A percentile compares a stretch with the other conserved stretches of the same genome.
Evolutionary conservation across 1,140 invertebrate species (phyloP).

Genomic region (Trichoplusia ni): DNA sequence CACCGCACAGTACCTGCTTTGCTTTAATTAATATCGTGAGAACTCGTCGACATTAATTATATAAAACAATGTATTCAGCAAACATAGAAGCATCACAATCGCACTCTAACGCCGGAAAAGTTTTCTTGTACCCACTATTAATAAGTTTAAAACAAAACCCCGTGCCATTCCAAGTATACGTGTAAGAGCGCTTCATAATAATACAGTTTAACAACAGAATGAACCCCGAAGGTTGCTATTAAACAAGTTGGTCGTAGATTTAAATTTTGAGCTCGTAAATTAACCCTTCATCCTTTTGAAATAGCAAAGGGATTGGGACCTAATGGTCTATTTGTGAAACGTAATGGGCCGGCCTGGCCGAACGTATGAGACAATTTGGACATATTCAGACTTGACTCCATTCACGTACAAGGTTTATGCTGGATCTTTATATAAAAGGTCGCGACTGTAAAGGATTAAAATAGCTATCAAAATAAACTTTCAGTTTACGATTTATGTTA

Average conservation of each 20-base stretch:
- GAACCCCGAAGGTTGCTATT: conserved; percentile 73
- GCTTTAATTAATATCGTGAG: conserved; percentile 5
- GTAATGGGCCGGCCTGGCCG: conserved; percentile 75
- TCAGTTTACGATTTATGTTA: background rate
- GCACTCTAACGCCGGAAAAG: conserved; percentile 16
- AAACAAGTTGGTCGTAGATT: conserved; percentile 78
- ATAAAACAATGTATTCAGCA: conserved; percentile 4
- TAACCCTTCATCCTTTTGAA: conserved; percentile 81
- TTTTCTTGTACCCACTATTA: conserved; percentile 24
- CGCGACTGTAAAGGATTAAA: conserved; percentile 21
- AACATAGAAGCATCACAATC: conserved; percentile 15
- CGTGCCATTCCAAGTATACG: conserved; percentile 51
- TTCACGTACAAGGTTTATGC: conserved; percentile 52
- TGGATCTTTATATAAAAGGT: conserved; percentile 38
- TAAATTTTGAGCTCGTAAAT: conserved; percentile 81
- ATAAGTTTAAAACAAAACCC: conserved; percentile 36
- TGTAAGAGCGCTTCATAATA: conserved; percentile 65
- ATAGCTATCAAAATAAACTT: conserved; percentile 28
- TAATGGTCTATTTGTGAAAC: conserved; percentile 80
- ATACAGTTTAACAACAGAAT: conserved; percentile 75
- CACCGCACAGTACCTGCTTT: no score
- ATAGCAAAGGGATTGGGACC: conserved; percentile 79
- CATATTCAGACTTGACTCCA: conserved; percentile 71
- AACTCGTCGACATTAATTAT: background rate
- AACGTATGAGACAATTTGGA: conserved; percentile 77